These are phyloP conservation scores for Potorous gilbertii DNA, from an alignment of 2,797 vertebrate genomes.

Conservation along the genomic window DNA sequence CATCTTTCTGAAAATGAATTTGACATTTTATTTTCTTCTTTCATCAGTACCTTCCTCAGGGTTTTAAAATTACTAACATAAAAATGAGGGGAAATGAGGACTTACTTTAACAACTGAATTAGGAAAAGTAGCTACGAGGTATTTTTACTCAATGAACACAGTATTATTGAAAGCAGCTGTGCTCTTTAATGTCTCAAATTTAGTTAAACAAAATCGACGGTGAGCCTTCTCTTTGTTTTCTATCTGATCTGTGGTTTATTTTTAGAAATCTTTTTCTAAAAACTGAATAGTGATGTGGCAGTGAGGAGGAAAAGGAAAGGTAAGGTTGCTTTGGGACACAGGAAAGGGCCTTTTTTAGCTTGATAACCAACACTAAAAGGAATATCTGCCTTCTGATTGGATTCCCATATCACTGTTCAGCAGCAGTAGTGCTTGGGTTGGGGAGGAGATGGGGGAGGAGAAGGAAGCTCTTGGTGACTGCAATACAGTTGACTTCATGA, in stretches of 20 bases:
- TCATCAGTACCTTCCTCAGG: constrained; percentile 44
- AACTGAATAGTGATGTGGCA: neutral
- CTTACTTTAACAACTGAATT: constrained; percentile 67
- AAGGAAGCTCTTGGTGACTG: neutral
- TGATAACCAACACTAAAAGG: neutral
- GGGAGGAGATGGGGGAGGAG: neutral
- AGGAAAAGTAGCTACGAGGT: constrained; percentile 64
- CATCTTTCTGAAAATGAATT: constrained; percentile 52
- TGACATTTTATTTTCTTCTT: constrained; percentile 53
- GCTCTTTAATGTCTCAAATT: constrained; percentile 55
- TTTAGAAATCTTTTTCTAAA: constrained; percentile 8
- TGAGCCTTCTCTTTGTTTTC: constrained; percentile 33
- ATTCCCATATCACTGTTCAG: neutral
- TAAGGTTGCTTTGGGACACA: neutral
- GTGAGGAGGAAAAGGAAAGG: neutral
- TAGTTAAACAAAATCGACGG: constrained; percentile 55
- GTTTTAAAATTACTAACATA: constrained; percentile 68
- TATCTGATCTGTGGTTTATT: constrained; percentile 48
- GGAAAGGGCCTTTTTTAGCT: neutral
- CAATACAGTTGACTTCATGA: neutral
- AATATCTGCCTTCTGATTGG: too few species aligned
- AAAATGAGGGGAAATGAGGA: constrained; percentile 48
- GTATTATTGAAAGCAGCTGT: constrained; percentile 52
- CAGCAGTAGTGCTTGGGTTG: neutral
- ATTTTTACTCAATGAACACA: constrained; percentile 55